Percentiles rank a stretch among this genome's conserved stretches.
Conservation (phyloP, 64 coral and sea anemone genomes). For the Actinia equina region DNA sequence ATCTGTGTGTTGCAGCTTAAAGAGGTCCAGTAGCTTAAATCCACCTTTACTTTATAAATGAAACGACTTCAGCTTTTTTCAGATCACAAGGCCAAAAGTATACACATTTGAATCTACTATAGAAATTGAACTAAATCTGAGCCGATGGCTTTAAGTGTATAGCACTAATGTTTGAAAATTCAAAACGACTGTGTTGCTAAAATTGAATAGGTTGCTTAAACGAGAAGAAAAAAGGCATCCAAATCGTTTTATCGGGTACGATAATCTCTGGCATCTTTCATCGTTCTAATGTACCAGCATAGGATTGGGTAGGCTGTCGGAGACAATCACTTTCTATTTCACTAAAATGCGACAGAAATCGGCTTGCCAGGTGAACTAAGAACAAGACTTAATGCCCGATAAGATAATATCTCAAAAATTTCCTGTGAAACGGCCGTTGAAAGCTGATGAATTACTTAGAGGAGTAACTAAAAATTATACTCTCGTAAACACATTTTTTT, state of each 20-base stretch:
- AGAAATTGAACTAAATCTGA: not conserved
- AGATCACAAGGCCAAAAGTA: no score
- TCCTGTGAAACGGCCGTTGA: not conserved
- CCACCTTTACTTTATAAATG: no score
- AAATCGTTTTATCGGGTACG: not conserved
- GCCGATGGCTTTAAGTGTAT: not conserved
- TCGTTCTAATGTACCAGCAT: constrained; percentile 11
- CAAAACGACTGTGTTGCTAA: not conserved
- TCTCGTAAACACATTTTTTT: not conserved
- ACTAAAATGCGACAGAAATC: constrained; percentile 9
- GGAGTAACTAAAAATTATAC: not conserved
- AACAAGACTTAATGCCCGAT: not conserved
- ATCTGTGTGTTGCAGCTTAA: not conserved
- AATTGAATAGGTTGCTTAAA: not conserved
- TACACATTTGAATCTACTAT: no score
- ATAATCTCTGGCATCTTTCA: not conserved
- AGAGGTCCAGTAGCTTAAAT: not conserved
- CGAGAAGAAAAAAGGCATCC: not conserved
- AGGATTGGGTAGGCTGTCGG: not conserved
- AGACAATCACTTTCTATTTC: not conserved
- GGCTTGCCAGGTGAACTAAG: not conserved
- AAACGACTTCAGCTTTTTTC: no score
- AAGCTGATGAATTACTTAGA: not conserved
- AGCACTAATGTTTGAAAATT: not conserved
- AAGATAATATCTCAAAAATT: not conserved